Evolutionary conservation across 2,113 vertebrate genomes (phyloP).

Genomic region (Semicossyphus pulcher): DNA sequence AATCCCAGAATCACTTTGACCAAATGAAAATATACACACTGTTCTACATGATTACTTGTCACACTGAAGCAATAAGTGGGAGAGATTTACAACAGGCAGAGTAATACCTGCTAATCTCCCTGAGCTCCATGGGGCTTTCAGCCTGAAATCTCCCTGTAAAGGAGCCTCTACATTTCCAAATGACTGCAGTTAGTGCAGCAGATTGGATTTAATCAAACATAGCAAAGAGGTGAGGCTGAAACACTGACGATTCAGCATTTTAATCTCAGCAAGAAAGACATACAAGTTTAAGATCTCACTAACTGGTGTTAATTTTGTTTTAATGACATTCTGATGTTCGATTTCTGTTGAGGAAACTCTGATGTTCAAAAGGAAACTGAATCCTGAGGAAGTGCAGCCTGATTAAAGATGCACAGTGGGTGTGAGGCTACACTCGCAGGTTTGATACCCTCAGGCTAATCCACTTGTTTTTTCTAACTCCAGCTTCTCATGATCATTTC

Average conservation of each 20-base stretch:
- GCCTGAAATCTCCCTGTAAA: constrained; percentile 35
- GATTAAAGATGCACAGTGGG: constrained; percentile 40
- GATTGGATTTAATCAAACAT: constrained; percentile 52
- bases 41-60: too few relatives aligned
- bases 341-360: constrained; percentile 4
- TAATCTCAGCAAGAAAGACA: constrained; percentile 19
- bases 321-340: constrained; percentile 4
- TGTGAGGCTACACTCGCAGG: constrained; percentile 36
- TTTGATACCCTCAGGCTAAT: constrained; percentile 46
- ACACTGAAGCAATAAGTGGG: too few relatives aligned
- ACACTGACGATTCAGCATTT: constrained; percentile 22
- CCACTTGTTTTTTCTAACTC: background rate
- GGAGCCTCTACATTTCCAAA: too few relatives aligned
- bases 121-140: constrained; percentile 14
- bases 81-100: too few relatives aligned
- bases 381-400: background rate
- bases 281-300: background rate
- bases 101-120: constrained; percentile 49
- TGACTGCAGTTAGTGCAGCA: too few relatives aligned
- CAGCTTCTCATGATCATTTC: constrained; percentile 47
- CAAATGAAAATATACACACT: too few relatives aligned
- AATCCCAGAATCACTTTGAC: background rate
- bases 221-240: constrained; percentile 30
- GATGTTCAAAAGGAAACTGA: background rate
- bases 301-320: constrained; percentile 23